Base-by-base conservation (phyloP, 2,888 invertebrate genomes). In the Enoplolaimus lenunculus region DNA sequence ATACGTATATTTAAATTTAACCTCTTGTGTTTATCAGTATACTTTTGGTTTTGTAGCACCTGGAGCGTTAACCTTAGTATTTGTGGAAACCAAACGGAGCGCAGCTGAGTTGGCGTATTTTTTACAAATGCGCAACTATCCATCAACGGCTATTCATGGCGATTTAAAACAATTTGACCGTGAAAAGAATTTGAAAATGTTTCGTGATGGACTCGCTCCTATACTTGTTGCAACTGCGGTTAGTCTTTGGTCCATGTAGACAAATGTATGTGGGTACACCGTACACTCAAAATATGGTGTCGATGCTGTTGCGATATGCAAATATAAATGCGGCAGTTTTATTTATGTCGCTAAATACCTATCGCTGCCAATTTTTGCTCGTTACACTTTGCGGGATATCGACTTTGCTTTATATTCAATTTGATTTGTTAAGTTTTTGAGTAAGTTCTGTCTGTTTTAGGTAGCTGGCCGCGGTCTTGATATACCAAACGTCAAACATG, bases 21-120 rank as follows among this genome's bases (percentile, higher is more conserved):
- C n/a, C n/a, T n/a, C n/a, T n/a, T n/a, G n/a, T n/a, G n/a, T n/a
- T n/a, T n/a, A n/a, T n/a, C n/a, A n/a, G n/a, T n/a, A n/a, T n/a
- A n/a, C n/a, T n/a, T n/a, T n/a, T n/a, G n/a, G n/a, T n/a, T n/a
- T n/a, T n/a, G n/a, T 26, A 62, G 33, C 73, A 13, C 75, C 75
- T 0, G 80, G 81, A 2, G 78, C 80, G 77, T 85, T 97, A 74
- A 93, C 94, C 1, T 85, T 97, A 74, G 91, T 94, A 72, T 97
- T 97, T 81, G 95, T 97, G 71, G 97, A 97, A 83, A 97, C 95
- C 28, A 97, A 95, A 82, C 94, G 94, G 82, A 95, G 90, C 80
- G 95, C 95, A 59, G 95, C 97, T 82, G 88, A 90, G 74, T 85
- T 97, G 74, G 94, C 95, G 80, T 91, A 93, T 79, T 97, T 89